These are phyloP conservation scores for Ispidina picta DNA, from an alignment of 2,797 vertebrate genomes.

Conservation along the genomic window DNA sequence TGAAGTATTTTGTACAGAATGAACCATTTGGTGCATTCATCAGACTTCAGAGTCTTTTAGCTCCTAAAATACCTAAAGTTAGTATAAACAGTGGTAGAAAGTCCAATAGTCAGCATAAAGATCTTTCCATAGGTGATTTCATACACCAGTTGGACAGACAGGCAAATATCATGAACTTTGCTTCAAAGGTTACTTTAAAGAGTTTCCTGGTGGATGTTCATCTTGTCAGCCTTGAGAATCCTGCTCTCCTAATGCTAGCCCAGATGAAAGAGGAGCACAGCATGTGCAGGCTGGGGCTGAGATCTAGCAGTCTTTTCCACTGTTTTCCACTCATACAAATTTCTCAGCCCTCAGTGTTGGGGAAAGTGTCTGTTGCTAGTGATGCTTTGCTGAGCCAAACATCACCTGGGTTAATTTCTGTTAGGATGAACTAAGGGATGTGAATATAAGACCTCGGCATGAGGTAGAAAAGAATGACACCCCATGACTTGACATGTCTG, in stretches of 20 bases:
- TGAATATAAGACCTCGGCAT: background rate
- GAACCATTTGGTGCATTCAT: background rate
- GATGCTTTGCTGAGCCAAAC: background rate
- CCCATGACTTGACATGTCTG: background rate
- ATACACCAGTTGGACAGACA: background rate
- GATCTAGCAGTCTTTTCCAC: background rate
- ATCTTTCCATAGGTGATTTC: background rate
- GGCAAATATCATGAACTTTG: background rate
- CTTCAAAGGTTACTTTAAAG: background rate
- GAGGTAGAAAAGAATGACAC: background rate
- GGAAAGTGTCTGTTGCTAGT: background rate
- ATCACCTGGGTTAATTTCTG: background rate
- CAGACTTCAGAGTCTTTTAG: background rate
- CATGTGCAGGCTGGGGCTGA: background rate
- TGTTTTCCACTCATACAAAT: background rate
- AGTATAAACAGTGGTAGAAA: background rate
- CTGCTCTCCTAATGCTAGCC: rapidly evolving
- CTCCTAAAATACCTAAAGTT: background rate
- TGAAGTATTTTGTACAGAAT: background rate
- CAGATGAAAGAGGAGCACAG: background rate
- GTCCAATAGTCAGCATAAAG: background rate
- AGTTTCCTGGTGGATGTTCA: background rate
- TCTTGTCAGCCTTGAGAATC: background rate
- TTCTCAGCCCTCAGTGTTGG: background rate
- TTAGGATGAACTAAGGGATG: background rate